Base-by-base conservation (phyloP, 2,888 invertebrate genomes). In the Tribolium freemani region DNA sequence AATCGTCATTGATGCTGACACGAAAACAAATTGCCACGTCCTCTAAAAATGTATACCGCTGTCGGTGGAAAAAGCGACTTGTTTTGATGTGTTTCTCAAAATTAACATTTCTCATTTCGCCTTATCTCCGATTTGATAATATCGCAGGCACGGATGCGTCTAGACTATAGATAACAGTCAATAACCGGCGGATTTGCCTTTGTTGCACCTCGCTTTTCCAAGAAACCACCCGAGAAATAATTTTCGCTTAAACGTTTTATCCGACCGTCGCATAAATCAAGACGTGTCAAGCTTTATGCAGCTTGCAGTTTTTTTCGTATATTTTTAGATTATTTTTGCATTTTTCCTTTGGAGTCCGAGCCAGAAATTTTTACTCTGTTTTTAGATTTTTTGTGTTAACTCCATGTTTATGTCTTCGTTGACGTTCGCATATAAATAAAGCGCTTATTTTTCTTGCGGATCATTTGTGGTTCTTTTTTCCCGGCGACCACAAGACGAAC, bases 1-100 rank as follows among this genome's bases (percentile, higher is more conserved):
- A 58, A 72, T 71, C 72, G 77, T 77, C 79, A 78, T 79, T 78
- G 78, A 77, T 74, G 75, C 61, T 74, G 78, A 78, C 80, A 75
- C 71, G 53, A 70, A 67, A 72, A 79, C 77, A 78, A 79, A 79
- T 79, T 73, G 73, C 78, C 67, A 67, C 66, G 74, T 57, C 69
- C 64, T 71, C 63, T 69, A 63, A 71, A 75, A 72, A 51, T 66
- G 72, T 72, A 75, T 69, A 51, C 51, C 51, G 10, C 51, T 50
- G 68, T 68, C 68, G 68, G n/a, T 57, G 31, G 50, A 38, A 67
- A 57, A 67, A 56, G 46, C 31, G 60, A 69, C 60, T 21, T 69
- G 69, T 69, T 69, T 50, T 60, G 60, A 69, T 53, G 60, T 60
- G 44, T 44, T 60, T 38, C 48, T 60, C 51, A 53, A 60, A 69